These are phyloP conservation scores for Drosophila tristis DNA, from an alignment of 1,140 invertebrate genomes.

Conservation along the genomic window DNA sequence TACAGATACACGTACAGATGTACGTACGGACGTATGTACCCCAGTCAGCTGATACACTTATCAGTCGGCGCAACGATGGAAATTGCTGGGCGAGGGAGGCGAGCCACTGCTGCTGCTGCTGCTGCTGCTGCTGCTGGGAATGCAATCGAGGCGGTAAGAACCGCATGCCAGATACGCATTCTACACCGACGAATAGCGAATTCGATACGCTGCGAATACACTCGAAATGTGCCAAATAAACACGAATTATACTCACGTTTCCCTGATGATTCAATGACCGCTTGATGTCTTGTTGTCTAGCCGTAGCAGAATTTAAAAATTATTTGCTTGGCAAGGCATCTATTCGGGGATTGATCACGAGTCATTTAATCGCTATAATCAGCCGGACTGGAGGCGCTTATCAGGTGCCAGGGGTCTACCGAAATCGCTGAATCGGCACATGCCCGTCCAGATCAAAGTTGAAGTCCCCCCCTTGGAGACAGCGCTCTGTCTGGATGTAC, in stretches of 20 bases:
- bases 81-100: background rate
- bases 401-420: slow-evolving; percentile 8
- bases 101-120: background rate
- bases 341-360: slow-evolving; percentile 20
- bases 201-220: slow-evolving; percentile 5
- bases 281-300: slow-evolving; percentile 29
- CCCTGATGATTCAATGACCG: slow-evolving; percentile 51
- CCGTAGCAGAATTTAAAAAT: background rate
- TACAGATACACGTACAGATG: slow-evolving; percentile 19
- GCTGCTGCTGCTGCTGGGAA: slow-evolving; percentile 5
- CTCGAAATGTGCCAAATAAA: slow-evolving; percentile 21
- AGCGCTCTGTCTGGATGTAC: slow-evolving; percentile 2
- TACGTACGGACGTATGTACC: slow-evolving; percentile 3
- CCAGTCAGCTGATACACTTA: slow-evolving; percentile 34
- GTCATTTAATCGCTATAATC: slow-evolving; percentile 18
- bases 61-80: slow-evolving; percentile 11
- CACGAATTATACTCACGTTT: slow-evolving; percentile 43
- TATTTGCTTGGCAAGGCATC: background rate
- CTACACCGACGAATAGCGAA: slow-evolving; percentile 1
- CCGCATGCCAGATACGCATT: slow-evolving; percentile 33
- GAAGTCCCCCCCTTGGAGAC: slow-evolving; percentile 37
- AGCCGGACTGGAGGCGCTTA: slow-evolving; percentile 11
- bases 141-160: slow-evolving; percentile 26
- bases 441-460: slow-evolving; percentile 47
- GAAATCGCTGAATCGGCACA: slow-evolving; percentile 14